These are phyloP conservation scores for Leptinotarsa haldemani DNA, from an alignment of 2,888 invertebrate species.

Conservation along the genomic window DNA sequence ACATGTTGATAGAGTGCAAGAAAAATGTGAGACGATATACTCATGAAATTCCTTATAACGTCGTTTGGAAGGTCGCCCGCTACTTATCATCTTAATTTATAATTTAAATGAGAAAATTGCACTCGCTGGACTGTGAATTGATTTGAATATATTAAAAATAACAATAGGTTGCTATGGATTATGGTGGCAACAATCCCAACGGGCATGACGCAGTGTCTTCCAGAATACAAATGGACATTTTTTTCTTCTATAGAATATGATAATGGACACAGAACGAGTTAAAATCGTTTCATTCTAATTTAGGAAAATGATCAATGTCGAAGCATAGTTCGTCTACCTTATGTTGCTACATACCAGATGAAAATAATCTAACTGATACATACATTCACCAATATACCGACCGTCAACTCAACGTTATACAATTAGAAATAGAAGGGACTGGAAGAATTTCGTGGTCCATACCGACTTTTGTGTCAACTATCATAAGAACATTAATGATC, in stretches of 20 bases:
- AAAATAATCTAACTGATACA: no score
- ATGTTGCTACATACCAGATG: no score
- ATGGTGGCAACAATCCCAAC: constrained; percentile 13
- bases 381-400: no score
- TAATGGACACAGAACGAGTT: neutral
- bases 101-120: constrained; percentile 16
- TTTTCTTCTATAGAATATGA: neutral
- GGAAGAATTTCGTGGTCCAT: no score
- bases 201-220: constrained; percentile 6
- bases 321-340: no score
- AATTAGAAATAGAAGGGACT: no score
- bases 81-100: constrained; percentile 16
- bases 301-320: neutral
- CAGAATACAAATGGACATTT: neutral
- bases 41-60: constrained; percentile 13
- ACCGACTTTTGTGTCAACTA: no score
- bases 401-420: no score
- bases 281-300: neutral
- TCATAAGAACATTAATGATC: no score
- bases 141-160: constrained; percentile 26
- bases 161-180: constrained; percentile 20
- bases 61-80: constrained; percentile 13
- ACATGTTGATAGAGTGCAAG: neutral
- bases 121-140: neutral
- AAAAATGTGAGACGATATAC: neutral